Evolutionary conservation across 2,113 vertebrate genomes (phyloP).

Genomic region (Okapia johnstoni): DNA sequence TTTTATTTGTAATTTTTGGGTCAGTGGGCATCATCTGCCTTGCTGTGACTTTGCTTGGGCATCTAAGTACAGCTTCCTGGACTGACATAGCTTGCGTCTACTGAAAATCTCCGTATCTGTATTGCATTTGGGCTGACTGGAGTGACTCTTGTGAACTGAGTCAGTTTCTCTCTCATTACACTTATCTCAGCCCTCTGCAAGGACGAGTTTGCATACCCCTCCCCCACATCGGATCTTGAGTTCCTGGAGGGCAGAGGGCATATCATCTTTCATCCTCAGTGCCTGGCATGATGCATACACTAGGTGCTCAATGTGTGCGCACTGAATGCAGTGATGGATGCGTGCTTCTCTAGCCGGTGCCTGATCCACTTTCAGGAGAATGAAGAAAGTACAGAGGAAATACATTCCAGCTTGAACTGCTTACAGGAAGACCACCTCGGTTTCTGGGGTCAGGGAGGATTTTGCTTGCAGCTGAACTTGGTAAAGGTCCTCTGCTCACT

Average conservation of each 20-base stretch:
- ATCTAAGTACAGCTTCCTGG: background rate
- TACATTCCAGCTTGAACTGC: rapidly evolving
- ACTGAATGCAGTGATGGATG: rapidly evolving
- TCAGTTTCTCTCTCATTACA: background rate
- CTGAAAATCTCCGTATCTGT: background rate
- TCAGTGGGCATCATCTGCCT: background rate
- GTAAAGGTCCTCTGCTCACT: rapidly evolving
- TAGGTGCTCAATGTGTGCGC: rapidly evolving
- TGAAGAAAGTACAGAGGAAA: no score
- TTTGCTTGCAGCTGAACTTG: background rate
- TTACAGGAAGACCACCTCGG: background rate
- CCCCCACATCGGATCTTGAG: rapidly evolving
- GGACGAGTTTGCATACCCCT: rapidly evolving
- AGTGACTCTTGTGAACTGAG: rapidly evolving
- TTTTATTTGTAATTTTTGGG: background rate
- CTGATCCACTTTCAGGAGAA: no score
- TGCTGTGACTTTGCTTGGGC: background rate
- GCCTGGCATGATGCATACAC: background rate
- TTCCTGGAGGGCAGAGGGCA: background rate
- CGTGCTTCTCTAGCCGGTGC: background rate
- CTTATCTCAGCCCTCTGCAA: background rate
- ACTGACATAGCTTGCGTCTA: background rate
- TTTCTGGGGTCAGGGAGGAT: background rate
- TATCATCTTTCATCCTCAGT: background rate
- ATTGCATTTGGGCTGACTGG: background rate